Evolutionary conservation across 23 tunicate species (phyloP).

Genomic region (Phallusia fumigata): DNA sequence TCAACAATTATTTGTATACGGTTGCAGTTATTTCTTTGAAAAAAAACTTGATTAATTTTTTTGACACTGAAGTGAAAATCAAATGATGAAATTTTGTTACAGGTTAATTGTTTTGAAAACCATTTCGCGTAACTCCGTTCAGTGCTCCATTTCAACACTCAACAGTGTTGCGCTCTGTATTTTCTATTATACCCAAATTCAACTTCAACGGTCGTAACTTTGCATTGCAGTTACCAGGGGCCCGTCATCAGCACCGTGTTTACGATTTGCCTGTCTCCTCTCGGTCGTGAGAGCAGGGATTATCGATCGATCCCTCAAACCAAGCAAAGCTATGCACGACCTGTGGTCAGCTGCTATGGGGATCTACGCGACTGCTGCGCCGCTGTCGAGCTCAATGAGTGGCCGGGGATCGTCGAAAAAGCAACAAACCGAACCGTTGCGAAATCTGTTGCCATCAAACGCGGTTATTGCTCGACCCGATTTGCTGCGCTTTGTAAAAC

Average conservation of each 20-base stretch:
- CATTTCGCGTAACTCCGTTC: too few relatives aligned
- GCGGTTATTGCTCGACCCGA: constrained; percentile 72
- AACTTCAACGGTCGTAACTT: not conserved
- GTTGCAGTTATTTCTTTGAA: too few relatives aligned
- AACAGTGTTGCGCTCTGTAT: too few relatives aligned
- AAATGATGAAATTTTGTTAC: too few relatives aligned
- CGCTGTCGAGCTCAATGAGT: constrained; percentile 2
- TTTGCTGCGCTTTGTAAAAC: constrained; percentile 29
- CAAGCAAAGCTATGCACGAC: constrained; percentile 57
- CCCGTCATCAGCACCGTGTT: constrained; percentile 26
- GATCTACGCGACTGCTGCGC: constrained; percentile 48
- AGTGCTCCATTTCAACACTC: too few relatives aligned
- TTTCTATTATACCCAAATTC: not conserved
- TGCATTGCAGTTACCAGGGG: constrained; percentile 27
- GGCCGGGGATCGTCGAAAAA: constrained; percentile 31
- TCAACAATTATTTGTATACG: too few relatives aligned
- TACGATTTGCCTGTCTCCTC: constrained; percentile 30
- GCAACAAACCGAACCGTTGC: constrained; percentile 32
- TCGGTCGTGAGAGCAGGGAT: constrained; percentile 36
- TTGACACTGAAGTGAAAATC: too few relatives aligned
- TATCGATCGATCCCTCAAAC: constrained; percentile 30
- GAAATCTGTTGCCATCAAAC: constrained; percentile 56
- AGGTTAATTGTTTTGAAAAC: too few relatives aligned
- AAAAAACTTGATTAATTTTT: too few relatives aligned
- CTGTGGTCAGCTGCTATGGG: constrained; percentile 64